These are phyloP conservation scores for Chondrilla cf. caribensis DNA, from an alignment of 37 sponge, comb jelly and placozoan species.

Conservation along the genomic window DNA sequence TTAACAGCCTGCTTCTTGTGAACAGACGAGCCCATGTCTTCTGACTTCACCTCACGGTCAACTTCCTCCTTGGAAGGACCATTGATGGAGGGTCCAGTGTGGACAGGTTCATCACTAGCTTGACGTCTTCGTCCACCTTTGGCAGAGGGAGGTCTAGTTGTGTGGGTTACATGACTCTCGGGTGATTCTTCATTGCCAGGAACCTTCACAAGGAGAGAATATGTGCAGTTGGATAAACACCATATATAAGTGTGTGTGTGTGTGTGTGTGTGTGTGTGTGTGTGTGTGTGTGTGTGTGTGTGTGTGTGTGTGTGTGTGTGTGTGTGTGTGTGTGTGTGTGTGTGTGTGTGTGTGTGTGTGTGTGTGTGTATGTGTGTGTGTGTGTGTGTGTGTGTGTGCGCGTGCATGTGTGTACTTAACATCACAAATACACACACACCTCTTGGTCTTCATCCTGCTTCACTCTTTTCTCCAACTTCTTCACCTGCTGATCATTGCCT, in stretches of 20 bases:
- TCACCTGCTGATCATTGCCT: not conserved
- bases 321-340: too few relatives aligned
- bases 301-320: too few relatives aligned
- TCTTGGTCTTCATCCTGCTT: conserved; percentile 18
- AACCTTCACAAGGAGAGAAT: conserved; percentile 12
- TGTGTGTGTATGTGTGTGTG: too few relatives aligned
- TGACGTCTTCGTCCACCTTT: conserved; percentile 41
- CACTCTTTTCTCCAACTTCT: not conserved
- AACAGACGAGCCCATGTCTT: not conserved
- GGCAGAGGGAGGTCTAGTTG: conserved; percentile 58
- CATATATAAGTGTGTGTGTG: not conserved
- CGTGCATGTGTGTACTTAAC: too few relatives aligned
- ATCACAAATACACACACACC: not conserved
- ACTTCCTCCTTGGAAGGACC: not conserved
- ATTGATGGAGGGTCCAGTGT: not conserved
- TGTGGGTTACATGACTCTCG: not conserved
- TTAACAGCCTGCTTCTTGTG: not conserved
- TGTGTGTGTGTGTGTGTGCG: too few relatives aligned
- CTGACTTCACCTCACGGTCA: not conserved
- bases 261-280: too few relatives aligned
- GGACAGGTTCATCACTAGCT: not conserved
- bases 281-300: too few relatives aligned
- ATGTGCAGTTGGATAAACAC: not conserved
- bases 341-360: too few relatives aligned
- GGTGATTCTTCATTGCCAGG: conserved; percentile 24